Conservation (phyloP, 2,113 vertebrate genomes). For the Laticauda colubrina region DNA sequence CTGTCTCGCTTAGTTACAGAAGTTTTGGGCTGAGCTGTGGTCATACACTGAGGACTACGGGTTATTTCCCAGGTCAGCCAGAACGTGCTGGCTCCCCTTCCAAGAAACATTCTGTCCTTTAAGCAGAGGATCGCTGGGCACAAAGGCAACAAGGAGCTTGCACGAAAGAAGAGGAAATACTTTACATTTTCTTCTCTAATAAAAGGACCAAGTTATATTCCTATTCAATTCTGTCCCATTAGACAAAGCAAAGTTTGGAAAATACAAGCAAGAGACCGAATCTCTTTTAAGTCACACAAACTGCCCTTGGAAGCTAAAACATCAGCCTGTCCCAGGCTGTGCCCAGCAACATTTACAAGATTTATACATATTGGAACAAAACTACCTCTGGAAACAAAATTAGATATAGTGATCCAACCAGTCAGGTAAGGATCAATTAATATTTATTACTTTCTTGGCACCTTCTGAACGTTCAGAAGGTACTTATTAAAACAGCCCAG, state of each 20-base stretch:
- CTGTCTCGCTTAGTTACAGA: too few species aligned
- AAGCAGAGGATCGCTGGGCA: constrained; percentile 40
- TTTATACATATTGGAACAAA: not conserved
- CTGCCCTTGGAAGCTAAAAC: not conserved
- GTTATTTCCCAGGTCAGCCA: constrained; percentile 46
- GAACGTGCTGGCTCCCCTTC: constrained; percentile 47
- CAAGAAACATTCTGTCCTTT: constrained; percentile 59
- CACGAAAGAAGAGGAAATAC: constrained; percentile 28
- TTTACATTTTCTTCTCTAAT: constrained; percentile 36
- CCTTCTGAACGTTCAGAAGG: not conserved
- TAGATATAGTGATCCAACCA: not conserved
- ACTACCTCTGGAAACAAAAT: not conserved
- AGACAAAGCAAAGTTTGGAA: constrained; percentile 8
- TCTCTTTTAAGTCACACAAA: not conserved
- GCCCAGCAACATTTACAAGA: too few species aligned
- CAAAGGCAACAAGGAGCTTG: constrained; percentile 57
- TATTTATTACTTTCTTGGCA: not conserved
- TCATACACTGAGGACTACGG: not conserved
- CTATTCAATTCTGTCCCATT: not conserved
- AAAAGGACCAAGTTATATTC: not conserved
- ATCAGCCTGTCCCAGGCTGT: not conserved
- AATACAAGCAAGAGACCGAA: not conserved
- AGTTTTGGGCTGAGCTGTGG: too few species aligned
- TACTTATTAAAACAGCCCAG: not conserved
- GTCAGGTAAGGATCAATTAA: not conserved